Conservation (phyloP, 2,113 vertebrate genomes). For the Typhlomys cinereus region DNA sequence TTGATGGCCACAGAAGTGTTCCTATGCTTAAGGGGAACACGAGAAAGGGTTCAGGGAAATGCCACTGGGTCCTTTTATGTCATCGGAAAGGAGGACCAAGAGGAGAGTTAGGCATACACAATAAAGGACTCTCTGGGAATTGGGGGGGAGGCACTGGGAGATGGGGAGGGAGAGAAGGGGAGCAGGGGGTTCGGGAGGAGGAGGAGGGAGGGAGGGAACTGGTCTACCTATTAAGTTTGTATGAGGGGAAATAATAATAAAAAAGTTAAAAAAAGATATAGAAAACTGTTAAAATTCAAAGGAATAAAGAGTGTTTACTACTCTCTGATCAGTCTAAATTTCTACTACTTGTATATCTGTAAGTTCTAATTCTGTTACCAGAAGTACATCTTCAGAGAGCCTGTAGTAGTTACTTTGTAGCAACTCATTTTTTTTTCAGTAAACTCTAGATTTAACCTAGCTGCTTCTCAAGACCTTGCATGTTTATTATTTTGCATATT, state of each 20-base stretch:
- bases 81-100: too few species aligned
- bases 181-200: background rate
- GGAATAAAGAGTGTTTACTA: background rate
- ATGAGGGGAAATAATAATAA: too few species aligned
- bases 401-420: background rate
- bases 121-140: too few species aligned
- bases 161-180: background rate
- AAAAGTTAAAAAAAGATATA: too few species aligned
- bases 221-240: too few species aligned
- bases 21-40: too few species aligned
- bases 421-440: background rate
- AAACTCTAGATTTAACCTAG: background rate
- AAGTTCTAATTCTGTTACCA: background rate
- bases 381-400: constrained; percentile 40
- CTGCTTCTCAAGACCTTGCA: background rate
- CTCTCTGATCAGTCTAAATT: constrained; percentile 17
- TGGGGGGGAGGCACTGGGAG: too few species aligned
- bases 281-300: constrained; percentile 1
- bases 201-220: too few species aligned
- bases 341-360: background rate
- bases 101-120: too few species aligned
- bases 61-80: too few species aligned
- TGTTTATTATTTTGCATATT: background rate
- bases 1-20: too few species aligned
- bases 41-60: too few species aligned